phyloP scores from a whole-genome alignment of 2,113 vertebrate species.

The Tauraco erythrolophus region DNA sequence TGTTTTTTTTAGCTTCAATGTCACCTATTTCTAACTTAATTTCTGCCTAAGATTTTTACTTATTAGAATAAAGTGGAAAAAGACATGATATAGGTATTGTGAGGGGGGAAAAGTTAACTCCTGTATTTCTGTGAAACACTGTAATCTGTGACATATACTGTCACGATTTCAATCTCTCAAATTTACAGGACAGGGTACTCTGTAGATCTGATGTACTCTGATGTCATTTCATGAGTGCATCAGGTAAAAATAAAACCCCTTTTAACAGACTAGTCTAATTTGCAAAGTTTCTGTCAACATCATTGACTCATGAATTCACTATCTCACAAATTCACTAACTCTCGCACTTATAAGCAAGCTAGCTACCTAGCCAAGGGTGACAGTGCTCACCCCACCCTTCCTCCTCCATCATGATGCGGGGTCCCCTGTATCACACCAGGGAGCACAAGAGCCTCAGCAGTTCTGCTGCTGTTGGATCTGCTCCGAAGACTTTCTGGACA shows the following conservation, averaged over 20 bases:
- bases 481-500: background rate
- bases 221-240: background rate
- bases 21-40: background rate
- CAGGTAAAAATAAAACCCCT: background rate
- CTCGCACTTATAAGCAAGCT: background rate
- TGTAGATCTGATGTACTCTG: background rate
- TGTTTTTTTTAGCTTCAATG: background rate
- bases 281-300: background rate
- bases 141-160: no score
- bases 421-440: background rate
- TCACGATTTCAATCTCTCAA: background rate
- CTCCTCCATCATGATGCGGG: background rate
- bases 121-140: background rate
- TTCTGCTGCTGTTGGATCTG: background rate
- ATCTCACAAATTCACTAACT: background rate
- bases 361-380: background rate
- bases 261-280: background rate
- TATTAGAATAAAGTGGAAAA: background rate
- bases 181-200: background rate
- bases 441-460: background rate
- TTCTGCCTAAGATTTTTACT: background rate
- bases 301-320: background rate
- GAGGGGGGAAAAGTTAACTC: background rate
- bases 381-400: background rate
- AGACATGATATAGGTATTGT: background rate